These are phyloP conservation scores for Pelodiscus sinensis DNA, from an alignment of 2,113 vertebrate species.

Conservation along the genomic window DNA sequence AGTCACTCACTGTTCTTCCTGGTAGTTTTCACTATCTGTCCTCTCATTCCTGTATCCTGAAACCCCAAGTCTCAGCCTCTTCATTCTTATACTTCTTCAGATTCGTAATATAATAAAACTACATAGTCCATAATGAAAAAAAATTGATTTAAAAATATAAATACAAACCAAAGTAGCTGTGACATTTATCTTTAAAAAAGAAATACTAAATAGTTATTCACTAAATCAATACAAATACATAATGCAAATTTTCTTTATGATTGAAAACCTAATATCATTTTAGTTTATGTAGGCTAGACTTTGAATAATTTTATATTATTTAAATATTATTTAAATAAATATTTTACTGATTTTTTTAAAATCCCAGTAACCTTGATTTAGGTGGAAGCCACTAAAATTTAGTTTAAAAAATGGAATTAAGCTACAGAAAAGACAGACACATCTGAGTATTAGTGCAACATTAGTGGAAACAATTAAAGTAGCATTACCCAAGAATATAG, in stretches of 20 bases:
- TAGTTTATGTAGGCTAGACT: neutral
- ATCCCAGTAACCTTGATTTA: neutral
- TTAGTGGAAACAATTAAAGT: neutral
- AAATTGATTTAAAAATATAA: neutral
- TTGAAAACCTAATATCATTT: neutral
- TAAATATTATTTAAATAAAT: neutral
- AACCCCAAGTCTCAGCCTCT: neutral
- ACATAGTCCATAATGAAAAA: neutral
- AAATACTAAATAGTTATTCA: neutral
- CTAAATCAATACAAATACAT: neutral
- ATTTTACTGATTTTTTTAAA: neutral
- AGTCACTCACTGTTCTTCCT: neutral
- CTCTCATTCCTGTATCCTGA: neutral
- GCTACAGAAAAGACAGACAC: neutral
- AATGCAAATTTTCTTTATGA: neutral
- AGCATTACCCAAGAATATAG: fast-evolving
- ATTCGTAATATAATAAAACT: neutral
- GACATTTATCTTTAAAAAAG: neutral
- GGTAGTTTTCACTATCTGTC: neutral
- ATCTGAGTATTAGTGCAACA: neutral
- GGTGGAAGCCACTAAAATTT: neutral
- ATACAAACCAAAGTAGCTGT: neutral
- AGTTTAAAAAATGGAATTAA: neutral
- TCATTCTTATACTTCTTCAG: neutral
- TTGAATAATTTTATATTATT: neutral